Evolutionary conservation across 1,140 invertebrate species (phyloP), one percentile per base, ranked within the genome.

Genomic region (Uloborus diversus): DNA sequence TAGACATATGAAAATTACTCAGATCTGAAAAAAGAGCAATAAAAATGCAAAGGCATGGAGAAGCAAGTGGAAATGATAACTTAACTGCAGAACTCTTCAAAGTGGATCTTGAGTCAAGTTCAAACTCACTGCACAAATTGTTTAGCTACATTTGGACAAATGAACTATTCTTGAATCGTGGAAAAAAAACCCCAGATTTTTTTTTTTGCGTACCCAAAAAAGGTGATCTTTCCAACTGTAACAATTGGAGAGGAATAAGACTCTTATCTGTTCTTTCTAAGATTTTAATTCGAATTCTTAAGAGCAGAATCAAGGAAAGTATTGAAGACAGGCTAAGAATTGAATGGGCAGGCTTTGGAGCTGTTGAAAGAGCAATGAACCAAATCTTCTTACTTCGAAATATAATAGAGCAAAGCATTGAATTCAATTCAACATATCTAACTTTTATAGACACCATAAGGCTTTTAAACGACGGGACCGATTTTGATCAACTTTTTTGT

Each of bases 181-280:
- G 65, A 69, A 69, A 32, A 30, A n/a, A n/a, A 69, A 30, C 9
- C 23, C 11, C 65, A 51, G 20, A 28, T 69, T 69, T 42, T n/a
- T n/a, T n/a, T n/a, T n/a, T 69, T 13, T 27, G 53, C 7, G 1
- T 69, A 1, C 65, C 17, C 65, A 30, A 49, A 32, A 69, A 69
- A 35, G 28, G 65, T 4, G 65, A 69, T 33, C 14, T 33, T 14
- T 17, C 65, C 49, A 51, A 49, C 25, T 51, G 65, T 23, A 69
- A 69, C 23, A 69, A 51, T 32, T 51, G 47, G 65, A 69, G 25
- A 53, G 65, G 65, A 20, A 51, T 69, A 32, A 69, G 42, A 23
- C 65, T 69, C 13, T 30, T 69, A 0, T 69, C 20, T 30, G 5
- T 69, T 13, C 65, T 47, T 17, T 49, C 42, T 32, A 51, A 69